These are phyloP conservation scores for Metacarcinus magister DNA, from an alignment of 2,888 invertebrate genomes.

Conservation along the genomic window DNA sequence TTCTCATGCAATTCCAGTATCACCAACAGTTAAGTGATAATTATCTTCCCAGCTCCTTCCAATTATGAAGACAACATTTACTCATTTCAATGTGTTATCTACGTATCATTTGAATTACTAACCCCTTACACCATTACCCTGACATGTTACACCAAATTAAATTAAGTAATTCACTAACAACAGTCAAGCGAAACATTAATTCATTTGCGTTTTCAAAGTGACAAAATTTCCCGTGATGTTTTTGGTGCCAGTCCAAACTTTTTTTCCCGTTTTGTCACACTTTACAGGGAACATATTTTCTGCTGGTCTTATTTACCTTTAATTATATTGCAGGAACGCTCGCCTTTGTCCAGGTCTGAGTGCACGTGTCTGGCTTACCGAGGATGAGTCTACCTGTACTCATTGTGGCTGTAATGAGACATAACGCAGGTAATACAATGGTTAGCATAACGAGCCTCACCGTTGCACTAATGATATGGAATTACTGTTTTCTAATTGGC, in stretches of 20 bases:
- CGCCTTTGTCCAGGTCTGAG: too few relatives aligned
- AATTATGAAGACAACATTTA: neutral
- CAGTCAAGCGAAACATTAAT: neutral
- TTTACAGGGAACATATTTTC: neutral
- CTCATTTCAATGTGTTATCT: neutral
- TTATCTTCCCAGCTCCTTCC: neutral
- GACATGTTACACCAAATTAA: neutral
- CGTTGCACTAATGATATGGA: neutral
- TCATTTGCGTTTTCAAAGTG: neutral
- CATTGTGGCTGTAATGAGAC: neutral
- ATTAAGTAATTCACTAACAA: neutral
- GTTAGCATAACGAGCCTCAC: neutral
- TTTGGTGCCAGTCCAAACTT: neutral
- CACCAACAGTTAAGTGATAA: neutral
- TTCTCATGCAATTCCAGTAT: neutral
- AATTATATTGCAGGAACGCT: neutral
- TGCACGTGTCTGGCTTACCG: neutral
- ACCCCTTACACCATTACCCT: neutral
- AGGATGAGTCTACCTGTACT: neutral
- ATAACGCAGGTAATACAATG: neutral
- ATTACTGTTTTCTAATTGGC: neutral
- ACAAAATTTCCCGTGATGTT: neutral
- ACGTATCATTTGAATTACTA: neutral
- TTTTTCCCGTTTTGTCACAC: neutral
- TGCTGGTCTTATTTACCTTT: neutral